Percentiles rank a stretch among this genome's conserved stretches.
Evolutionary conservation across 2,888 invertebrate species (phyloP).

Genomic region (Sesia apiformis): DNA sequence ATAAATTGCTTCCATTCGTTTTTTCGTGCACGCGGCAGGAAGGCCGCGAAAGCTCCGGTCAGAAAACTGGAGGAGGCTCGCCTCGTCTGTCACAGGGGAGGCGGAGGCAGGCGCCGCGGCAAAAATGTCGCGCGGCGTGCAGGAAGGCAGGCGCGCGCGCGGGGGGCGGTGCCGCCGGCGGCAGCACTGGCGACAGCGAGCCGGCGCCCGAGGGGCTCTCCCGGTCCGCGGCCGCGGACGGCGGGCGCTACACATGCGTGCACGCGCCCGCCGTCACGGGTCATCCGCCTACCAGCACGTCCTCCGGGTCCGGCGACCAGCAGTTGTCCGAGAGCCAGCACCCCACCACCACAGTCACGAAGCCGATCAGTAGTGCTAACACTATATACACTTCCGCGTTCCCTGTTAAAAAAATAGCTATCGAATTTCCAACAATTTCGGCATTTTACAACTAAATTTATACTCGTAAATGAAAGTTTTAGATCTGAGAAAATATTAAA

Average conservation of each 20-base stretch:
- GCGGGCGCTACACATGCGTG: constrained; percentile 73
- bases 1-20: constrained; percentile 54
- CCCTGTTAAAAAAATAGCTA: constrained; percentile 48
- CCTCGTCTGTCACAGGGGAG: constrained; percentile 36
- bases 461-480: too few species aligned
- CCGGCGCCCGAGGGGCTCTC: constrained; percentile 44
- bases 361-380: constrained; percentile 80
- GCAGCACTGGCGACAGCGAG: constrained; percentile 7
- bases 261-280: constrained; percentile 78
- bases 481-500: too few species aligned
- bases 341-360: constrained; percentile 82
- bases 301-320: constrained; percentile 84
- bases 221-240: constrained; percentile 45
- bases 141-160: constrained; percentile 46
- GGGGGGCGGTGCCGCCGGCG: constrained; percentile 34
- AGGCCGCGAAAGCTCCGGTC: constrained; percentile 42
- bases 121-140: constrained; percentile 50
- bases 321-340: constrained; percentile 87
- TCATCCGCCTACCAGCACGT: constrained; percentile 80
- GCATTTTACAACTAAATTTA: too few species aligned
- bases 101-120: constrained; percentile 48
- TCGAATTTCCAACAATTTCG: too few species aligned
- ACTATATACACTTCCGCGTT: constrained; percentile 85
- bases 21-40: constrained; percentile 57
- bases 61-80: constrained; percentile 33